Conservation (phyloP, 2,113 vertebrate genomes). For the Paradoxurus hermaphroditus region DNA sequence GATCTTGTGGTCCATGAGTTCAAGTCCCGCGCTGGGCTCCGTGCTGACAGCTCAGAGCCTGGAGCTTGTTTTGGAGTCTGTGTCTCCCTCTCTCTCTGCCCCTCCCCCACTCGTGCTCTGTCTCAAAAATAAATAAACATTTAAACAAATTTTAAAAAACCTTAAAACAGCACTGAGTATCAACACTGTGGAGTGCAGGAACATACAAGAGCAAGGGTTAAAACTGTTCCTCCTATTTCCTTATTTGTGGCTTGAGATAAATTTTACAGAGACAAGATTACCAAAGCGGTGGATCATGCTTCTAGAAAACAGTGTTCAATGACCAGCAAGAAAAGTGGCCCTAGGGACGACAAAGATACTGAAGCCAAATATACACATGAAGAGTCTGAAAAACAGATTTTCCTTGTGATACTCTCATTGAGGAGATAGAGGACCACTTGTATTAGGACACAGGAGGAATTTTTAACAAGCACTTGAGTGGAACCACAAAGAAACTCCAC, state of each 20-base stretch:
- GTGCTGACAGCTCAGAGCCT: no score
- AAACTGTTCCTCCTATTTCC: background rate
- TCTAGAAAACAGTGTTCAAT: conserved; percentile 38
- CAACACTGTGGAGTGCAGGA: background rate
- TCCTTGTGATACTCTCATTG: background rate
- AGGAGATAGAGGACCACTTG: background rate
- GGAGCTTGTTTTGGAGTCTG: no score
- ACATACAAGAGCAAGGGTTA: background rate
- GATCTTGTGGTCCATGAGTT: no score
- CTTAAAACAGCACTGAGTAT: background rate
- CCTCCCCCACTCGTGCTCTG: no score
- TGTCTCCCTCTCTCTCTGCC: no score
- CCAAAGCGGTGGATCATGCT: background rate
- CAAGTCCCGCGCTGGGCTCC: no score
- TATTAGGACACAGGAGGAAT: background rate
- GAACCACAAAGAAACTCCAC: background rate
- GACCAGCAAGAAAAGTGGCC: conserved; percentile 50
- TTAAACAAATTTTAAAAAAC: background rate
- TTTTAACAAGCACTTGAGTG: background rate
- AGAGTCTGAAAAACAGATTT: background rate
- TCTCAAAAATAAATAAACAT: no score
- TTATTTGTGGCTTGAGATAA: background rate
- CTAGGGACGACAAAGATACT: conserved; percentile 18
- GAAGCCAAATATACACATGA: conserved; percentile 7
- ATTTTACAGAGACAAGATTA: conserved; percentile 37